Evolutionary conservation across 1,140 invertebrate genomes (phyloP), one percentile per base, ranked within the genome.

Genomic region (Drosophila malerkotliana): DNA sequence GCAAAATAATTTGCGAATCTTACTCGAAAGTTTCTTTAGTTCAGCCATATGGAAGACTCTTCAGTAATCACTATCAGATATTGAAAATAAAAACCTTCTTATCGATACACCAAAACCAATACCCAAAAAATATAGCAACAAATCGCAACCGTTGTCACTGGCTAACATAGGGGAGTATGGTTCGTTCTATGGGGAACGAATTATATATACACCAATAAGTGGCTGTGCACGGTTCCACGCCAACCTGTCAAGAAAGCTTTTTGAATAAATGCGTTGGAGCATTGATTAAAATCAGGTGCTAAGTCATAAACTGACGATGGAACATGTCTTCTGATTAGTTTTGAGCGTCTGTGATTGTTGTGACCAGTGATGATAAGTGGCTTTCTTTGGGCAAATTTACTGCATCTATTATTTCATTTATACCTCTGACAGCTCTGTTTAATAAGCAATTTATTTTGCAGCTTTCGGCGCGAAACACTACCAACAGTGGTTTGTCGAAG

Each of bases 211-310:
- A 51, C 48, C 52, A 37, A 63, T 44, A 51, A 66, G 47, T 56
- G 45, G 64, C 37, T 72, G 41, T 75, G 72, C 54, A 69, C 61
- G 64, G 51, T 3, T 44, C 15, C 5, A 18, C 21, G 59, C 52
- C 49, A 64, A 52, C 61, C 44, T 74, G 63, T 57, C 59, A 58
- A 44, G 57, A 62, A 18, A 58, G 53, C 59, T 62, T 62, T 62
- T 6, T n/a, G 14, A 30, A 44, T 44, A 62, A 62, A 62, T 63
- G 26, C 60, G 24, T 21, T 18, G 47, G 37, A 14, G 21, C 32
- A 21, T 77, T 58, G 79, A 81, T 81, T 81, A 73, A 77, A 81
- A 80, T 81, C 78, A 73, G 73, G 67, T 77, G 62, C 52, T 68
- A 81, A 77, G 73, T 60, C 72, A 81, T 59, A 81, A 63, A 54